These are phyloP conservation scores for Porites lobata DNA, from an alignment of 92 coral and sea anemone species.

Conservation along the genomic window DNA sequence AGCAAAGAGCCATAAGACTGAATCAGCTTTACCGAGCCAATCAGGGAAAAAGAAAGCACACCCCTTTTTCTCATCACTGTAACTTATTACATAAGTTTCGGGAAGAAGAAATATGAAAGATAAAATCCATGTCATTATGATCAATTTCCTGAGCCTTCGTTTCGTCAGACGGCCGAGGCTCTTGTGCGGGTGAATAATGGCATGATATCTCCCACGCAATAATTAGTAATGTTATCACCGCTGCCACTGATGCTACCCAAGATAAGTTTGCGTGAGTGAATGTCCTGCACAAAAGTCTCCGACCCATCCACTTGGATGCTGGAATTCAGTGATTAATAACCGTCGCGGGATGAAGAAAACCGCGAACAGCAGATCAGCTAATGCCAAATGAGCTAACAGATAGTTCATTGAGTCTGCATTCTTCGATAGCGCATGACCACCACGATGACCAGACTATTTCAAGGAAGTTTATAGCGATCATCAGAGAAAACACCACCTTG, in stretches of 20 bases:
- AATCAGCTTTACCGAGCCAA: conserved; percentile 39
- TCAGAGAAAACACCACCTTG: conserved; percentile 39
- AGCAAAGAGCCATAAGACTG: conserved; percentile 50
- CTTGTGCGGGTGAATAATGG: conserved; percentile 63
- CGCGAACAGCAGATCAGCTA: conserved; percentile 67
- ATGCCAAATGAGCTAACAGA: conserved; percentile 62
- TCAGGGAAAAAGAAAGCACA: conserved; percentile 46
- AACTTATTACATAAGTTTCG: conserved; percentile 10
- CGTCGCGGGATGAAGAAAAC: conserved; percentile 53
- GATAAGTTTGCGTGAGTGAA: conserved; percentile 56
- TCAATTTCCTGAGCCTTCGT: conserved; percentile 34
- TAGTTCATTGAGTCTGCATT: conserved; percentile 80
- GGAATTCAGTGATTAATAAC: conserved; percentile 42
- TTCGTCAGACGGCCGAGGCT: conserved; percentile 53
- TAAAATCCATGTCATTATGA: conserved; percentile 43
- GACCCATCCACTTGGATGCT: conserved; percentile 57
- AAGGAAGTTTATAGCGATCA: conserved; percentile 37
- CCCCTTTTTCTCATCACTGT: conserved; percentile 19
- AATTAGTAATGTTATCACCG: conserved; percentile 50
- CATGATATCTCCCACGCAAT: conserved; percentile 81
- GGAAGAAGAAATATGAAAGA: conserved; percentile 42
- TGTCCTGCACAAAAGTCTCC: conserved; percentile 68
- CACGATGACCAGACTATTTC: conserved; percentile 63
- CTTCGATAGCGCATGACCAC: conserved; percentile 50
- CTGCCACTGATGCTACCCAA: conserved; percentile 67